Conservation (phyloP, 2,797 vertebrate species). For the Pangasius sanitwongsei region DNA sequence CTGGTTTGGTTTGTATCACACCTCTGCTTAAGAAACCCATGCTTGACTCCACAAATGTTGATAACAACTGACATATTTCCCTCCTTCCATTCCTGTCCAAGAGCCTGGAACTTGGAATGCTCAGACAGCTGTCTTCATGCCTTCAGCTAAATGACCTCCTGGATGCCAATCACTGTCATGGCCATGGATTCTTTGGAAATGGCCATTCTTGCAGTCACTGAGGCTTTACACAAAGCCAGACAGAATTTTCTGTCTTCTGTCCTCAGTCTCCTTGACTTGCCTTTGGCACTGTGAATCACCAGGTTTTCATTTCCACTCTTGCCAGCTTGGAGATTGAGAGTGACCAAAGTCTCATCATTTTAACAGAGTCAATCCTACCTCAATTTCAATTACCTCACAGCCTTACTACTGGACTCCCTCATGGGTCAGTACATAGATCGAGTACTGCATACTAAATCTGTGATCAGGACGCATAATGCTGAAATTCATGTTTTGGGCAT, state of each 20-base stretch:
- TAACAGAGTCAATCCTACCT: background rate
- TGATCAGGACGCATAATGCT: background rate
- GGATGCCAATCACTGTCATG: background rate
- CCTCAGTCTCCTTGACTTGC: background rate
- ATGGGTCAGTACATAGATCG: background rate
- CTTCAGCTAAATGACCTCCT: background rate
- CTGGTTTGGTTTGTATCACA: background rate
- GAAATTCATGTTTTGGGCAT: background rate
- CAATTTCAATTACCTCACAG: background rate
- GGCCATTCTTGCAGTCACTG: background rate
- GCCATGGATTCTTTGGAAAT: background rate
- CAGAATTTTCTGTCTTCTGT: background rate
- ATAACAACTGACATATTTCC: background rate
- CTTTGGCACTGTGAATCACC: background rate
- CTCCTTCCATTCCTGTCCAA: background rate
- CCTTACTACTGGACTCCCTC: background rate
- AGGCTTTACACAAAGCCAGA: conserved; percentile 4
- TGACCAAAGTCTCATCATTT: background rate
- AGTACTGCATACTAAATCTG: background rate
- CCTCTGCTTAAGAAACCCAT: background rate
- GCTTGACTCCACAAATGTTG: background rate
- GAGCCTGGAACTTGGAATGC: background rate
- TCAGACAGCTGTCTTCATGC: background rate
- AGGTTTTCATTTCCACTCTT: background rate
- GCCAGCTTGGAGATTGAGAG: background rate